phyloP scores from a whole-genome alignment of 1,140 invertebrate genomes.

The Caenorhabditis tropicalis region DNA sequence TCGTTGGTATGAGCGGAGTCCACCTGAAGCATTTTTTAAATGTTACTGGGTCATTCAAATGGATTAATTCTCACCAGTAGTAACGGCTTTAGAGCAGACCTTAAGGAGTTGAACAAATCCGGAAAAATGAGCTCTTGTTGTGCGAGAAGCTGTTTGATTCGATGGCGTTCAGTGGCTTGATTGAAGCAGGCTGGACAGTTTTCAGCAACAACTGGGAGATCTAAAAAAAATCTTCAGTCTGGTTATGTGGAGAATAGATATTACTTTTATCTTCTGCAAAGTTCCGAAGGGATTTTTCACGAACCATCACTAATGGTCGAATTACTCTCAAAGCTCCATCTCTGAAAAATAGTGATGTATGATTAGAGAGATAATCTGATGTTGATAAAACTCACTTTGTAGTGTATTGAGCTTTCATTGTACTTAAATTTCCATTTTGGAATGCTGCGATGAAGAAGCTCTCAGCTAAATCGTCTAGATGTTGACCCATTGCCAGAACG shows the following conservation, averaged over 20 bases:
- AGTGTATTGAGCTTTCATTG: constrained; percentile 84
- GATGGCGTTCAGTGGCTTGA: constrained; percentile 63
- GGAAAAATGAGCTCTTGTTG: constrained; percentile 82
- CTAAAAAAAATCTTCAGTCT: constrained; percentile 72
- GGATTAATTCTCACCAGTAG: constrained; percentile 76
- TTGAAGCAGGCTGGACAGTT: constrained; percentile 76
- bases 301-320: constrained; percentile 85
- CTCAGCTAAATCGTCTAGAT: constrained; percentile 84
- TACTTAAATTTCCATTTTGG: constrained; percentile 81
- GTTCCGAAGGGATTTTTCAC: constrained; percentile 79
- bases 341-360: constrained; percentile 73
- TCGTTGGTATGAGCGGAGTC: constrained; percentile 37
- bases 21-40: not conserved
- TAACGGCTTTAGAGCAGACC: constrained; percentile 79
- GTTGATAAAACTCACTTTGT: constrained; percentile 73
- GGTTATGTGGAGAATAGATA: not conserved
- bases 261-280: constrained; percentile 78
- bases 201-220: constrained; percentile 73
- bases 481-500: constrained; percentile 84
- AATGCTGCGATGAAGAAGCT: constrained; percentile 85
- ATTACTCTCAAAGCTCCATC: constrained; percentile 84
- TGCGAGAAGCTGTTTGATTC: constrained; percentile 76
- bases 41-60: too few relatives aligned
- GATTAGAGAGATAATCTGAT: not conserved
- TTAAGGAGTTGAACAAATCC: constrained; percentile 78